Percentiles rank a stretch among this genome's conserved stretches.
phyloP scores from a whole-genome alignment of 2,113 vertebrate genomes.

The Ailuropoda melanoleuca region DNA sequence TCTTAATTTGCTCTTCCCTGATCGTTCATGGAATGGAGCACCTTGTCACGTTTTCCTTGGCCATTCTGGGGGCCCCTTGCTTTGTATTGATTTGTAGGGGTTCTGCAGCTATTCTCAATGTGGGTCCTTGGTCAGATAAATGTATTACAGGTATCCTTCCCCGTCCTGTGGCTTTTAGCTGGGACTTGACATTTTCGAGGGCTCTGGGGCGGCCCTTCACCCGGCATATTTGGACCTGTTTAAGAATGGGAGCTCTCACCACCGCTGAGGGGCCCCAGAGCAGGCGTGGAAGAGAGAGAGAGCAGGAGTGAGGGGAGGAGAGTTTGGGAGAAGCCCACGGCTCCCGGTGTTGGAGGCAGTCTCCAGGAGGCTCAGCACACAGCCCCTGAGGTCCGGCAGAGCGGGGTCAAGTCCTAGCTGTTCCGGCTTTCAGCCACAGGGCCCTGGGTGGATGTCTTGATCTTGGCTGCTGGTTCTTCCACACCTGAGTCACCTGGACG shows the following conservation, averaged over 20 bases:
- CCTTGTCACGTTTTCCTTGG: background rate
- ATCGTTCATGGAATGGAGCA: background rate
- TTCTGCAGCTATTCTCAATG: background rate
- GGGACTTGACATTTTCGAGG: background rate
- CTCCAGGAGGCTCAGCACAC: rapidly evolving
- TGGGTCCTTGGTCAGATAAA: too few relatives aligned
- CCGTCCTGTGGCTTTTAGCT: background rate
- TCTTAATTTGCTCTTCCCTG: background rate
- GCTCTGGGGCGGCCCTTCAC: background rate
- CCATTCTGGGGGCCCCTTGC: background rate
- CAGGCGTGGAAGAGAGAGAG: background rate
- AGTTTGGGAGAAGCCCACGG: background rate
- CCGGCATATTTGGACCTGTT: too few relatives aligned
- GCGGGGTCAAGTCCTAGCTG: background rate
- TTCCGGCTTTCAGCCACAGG: background rate
- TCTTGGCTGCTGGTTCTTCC: background rate
- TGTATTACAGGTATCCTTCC: background rate
- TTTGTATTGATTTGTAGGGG: background rate
- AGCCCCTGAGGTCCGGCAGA: background rate
- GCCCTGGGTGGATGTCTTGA: background rate
- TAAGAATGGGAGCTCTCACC: background rate
- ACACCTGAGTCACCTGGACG: background rate
- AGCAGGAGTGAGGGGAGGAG: rapidly evolving
- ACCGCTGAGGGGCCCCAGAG: too few relatives aligned
- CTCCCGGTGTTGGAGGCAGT: rapidly evolving